Evolutionary conservation across 2,888 invertebrate genomes (phyloP).

Genomic region (Gandaritis pyraliata): DNA sequence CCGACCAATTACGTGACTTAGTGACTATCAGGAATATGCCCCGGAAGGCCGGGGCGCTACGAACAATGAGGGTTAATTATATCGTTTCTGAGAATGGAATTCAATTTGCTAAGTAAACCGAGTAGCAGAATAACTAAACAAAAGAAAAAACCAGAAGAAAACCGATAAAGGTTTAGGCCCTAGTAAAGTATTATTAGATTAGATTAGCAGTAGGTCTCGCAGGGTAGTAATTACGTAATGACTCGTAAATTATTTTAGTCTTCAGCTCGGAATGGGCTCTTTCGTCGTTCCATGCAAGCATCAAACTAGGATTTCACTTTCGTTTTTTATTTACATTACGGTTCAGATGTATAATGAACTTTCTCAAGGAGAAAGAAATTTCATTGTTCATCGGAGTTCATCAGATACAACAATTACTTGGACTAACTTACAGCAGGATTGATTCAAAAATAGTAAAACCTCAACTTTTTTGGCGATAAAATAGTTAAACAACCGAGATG

Average conservation of each 20-base stretch:
- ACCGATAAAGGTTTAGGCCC: constrained; percentile 8
- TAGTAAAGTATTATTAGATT: constrained; percentile 11
- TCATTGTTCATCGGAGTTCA: too few relatives aligned
- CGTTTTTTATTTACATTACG: constrained; percentile 1
- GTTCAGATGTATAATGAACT: too few relatives aligned
- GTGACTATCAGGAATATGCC: constrained; percentile 57
- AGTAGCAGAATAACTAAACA: constrained; percentile 14
- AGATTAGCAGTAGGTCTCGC: neutral
- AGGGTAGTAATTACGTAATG: constrained; percentile 2
- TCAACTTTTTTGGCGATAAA: too few relatives aligned
- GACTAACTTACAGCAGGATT: too few relatives aligned
- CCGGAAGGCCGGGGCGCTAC: constrained; percentile 34
- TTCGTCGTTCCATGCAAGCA: too few relatives aligned
- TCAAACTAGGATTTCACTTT: too few relatives aligned
- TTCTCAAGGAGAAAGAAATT: too few relatives aligned
- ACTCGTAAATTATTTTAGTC: constrained; percentile 8
- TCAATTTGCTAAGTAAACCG: constrained; percentile 42
- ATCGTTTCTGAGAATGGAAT: constrained; percentile 45
- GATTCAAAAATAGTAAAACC: too few relatives aligned
- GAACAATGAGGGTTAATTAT: constrained; percentile 53
- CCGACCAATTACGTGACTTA: constrained; percentile 73
- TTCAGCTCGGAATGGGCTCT: too few relatives aligned
- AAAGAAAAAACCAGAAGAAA: constrained; percentile 15
- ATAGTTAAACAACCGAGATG: too few relatives aligned
- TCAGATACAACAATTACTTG: too few relatives aligned